A percentile compares a stretch with the other conserved stretches of the same genome.
phyloP scores from a whole-genome alignment of 2,888 invertebrate genomes.

The Sinhomidia bicolor region DNA sequence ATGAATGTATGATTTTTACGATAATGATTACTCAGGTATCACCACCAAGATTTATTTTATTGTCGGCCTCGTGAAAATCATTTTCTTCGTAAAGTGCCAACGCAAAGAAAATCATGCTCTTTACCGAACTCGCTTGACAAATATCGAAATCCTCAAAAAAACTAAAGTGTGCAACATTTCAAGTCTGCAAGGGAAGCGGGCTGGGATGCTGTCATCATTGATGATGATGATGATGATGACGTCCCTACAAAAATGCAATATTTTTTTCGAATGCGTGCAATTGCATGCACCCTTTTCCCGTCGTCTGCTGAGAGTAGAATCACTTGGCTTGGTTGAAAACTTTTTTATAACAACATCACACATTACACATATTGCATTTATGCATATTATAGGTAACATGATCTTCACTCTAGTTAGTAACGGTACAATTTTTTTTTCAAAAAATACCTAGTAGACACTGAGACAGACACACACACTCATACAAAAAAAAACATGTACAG shows the following conservation, averaged over 20 bases:
- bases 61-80: background rate
- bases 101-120: background rate
- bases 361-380: background rate
- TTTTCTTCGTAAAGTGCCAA: background rate
- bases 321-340: too few relatives aligned
- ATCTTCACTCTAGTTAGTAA: slow-evolving; percentile 21
- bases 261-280: background rate
- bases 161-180: background rate
- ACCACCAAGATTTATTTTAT: background rate
- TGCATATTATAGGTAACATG: background rate
- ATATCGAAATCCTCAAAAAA: background rate
- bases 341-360: too few relatives aligned
- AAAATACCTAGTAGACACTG: too few relatives aligned
- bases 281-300: background rate
- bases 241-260: slow-evolving; percentile 16
- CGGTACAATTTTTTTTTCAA: slow-evolving; percentile 17
- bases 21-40: background rate
- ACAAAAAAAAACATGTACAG: too few relatives aligned
- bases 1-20: too few relatives aligned
- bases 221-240: too few relatives aligned
- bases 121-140: background rate
- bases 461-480: too few relatives aligned
- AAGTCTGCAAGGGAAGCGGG: slow-evolving; percentile 9
- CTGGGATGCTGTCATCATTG: too few relatives aligned
- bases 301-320: too few relatives aligned